A percentile compares a stretch with the other conserved stretches of the same genome.
Evolutionary conservation across 2,797 vertebrate genomes (phyloP).

Genomic region (Myotis planiceps): DNA sequence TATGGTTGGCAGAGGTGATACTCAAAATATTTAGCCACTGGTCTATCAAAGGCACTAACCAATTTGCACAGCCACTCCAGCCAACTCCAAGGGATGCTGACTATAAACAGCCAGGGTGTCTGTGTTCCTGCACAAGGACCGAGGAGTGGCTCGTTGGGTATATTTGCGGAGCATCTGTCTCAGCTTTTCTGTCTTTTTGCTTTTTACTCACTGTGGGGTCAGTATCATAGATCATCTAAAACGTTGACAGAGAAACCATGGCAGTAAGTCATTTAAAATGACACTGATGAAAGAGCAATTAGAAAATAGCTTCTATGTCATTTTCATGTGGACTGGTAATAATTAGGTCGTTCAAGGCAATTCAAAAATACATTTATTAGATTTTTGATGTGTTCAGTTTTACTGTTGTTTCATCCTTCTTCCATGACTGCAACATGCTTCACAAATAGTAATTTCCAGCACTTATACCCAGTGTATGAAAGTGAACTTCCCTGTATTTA

Average conservation of each 20-base stretch:
- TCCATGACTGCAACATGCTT: not conserved
- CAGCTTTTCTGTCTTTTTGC: not conserved
- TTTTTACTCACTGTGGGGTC: not conserved
- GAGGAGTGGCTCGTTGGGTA: not conserved
- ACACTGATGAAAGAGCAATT: not conserved
- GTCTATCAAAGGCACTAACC: not conserved
- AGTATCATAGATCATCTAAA: not conserved
- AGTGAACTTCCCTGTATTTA: not conserved
- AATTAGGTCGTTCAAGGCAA: not conserved
- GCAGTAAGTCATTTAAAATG: not conserved
- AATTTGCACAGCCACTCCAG: not conserved
- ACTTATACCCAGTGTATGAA: not conserved
- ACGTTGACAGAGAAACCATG: not conserved
- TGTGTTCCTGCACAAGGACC: not conserved
- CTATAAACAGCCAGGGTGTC: not conserved
- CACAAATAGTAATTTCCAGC: not conserved
- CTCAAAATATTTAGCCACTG: not conserved
- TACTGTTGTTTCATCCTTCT: not conserved
- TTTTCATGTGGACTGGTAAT: not conserved
- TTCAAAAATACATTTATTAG: constrained; percentile 14
- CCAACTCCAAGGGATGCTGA: not conserved
- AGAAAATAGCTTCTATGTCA: not conserved
- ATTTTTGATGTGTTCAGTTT: not conserved
- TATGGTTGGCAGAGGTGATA: not conserved
- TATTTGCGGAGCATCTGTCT: not conserved